phyloP scores from a whole-genome alignment of 2,888 invertebrate genomes.

The Phrixothrix hirtus region DNA sequence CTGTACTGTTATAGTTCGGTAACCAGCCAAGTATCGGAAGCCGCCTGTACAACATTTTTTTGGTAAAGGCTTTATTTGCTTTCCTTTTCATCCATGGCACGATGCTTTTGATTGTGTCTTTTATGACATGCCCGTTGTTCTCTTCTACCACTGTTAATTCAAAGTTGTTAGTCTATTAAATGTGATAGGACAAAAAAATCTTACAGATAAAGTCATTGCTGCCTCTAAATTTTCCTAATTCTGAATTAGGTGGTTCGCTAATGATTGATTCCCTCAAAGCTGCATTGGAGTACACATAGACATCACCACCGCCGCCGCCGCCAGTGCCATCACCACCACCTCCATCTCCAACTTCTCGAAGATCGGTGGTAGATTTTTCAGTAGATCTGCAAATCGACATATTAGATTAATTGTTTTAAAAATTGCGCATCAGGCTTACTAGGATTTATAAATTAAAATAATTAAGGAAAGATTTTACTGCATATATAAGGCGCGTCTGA shows the following conservation, averaged over 20 bases:
- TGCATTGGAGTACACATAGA: slow-evolving; percentile 52
- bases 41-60: slow-evolving; percentile 72
- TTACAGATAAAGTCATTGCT: slow-evolving; percentile 65
- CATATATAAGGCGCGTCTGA: no score
- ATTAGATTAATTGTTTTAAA: no score
- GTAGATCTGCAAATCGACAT: slow-evolving; percentile 26
- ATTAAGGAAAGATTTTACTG: no score
- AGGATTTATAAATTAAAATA: no score
- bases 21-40: slow-evolving; percentile 78
- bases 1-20: slow-evolving; percentile 71
- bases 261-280: slow-evolving; percentile 49
- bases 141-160: slow-evolving; percentile 46
- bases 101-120: slow-evolving; percentile 38
- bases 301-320: slow-evolving; percentile 32
- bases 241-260: slow-evolving; percentile 48
- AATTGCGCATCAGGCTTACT: no score
- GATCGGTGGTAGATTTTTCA: slow-evolving; percentile 41
- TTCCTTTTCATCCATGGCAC: slow-evolving; percentile 56
- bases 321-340: slow-evolving; percentile 25
- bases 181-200: no score
- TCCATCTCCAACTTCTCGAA: slow-evolving; percentile 47
- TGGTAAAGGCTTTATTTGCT: slow-evolving; percentile 61
- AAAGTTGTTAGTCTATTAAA: no score
- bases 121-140: slow-evolving; percentile 28
- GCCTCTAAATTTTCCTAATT: slow-evolving; percentile 61